Conservation (phyloP, 2,797 vertebrate species). For the Oreortyx pictus region DNA sequence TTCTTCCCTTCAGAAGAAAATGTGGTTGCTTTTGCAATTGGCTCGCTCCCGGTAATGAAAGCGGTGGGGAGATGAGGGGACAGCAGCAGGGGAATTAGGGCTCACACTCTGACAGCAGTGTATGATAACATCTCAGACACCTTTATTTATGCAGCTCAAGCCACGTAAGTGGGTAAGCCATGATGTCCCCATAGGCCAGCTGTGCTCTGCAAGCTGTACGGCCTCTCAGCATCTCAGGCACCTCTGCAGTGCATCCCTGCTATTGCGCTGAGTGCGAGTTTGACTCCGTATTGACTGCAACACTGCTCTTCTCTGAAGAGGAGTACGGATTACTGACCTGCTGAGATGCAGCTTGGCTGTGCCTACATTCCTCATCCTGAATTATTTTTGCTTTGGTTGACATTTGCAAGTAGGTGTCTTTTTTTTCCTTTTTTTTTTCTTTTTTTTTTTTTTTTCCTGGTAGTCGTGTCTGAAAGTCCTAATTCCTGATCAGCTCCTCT, state of each 20-base stretch:
- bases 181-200: fast-evolving
- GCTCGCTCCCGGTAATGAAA: not conserved
- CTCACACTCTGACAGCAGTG: not conserved
- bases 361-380: not conserved
- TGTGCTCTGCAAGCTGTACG: not conserved
- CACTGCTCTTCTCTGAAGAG: not conserved
- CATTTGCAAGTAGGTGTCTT: not conserved
- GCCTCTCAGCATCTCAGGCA: not conserved
- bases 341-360: not conserved
- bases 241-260: not conserved
- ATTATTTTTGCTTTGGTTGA: not conserved
- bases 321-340: fast-evolving
- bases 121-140: not conserved
- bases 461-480: not conserved
- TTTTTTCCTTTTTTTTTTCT: not conserved
- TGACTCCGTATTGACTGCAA: not conserved
- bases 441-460: not conserved
- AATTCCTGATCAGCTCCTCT: not conserved
- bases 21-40: not conserved
- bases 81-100: not conserved
- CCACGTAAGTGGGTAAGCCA: not conserved
- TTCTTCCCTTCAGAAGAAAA: conserved; percentile 13
- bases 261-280: not conserved
- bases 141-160: not conserved
- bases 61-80: not conserved